Conservation (phyloP, 2,888 invertebrate genomes). For the Nephrotoma guestfalica region DNA sequence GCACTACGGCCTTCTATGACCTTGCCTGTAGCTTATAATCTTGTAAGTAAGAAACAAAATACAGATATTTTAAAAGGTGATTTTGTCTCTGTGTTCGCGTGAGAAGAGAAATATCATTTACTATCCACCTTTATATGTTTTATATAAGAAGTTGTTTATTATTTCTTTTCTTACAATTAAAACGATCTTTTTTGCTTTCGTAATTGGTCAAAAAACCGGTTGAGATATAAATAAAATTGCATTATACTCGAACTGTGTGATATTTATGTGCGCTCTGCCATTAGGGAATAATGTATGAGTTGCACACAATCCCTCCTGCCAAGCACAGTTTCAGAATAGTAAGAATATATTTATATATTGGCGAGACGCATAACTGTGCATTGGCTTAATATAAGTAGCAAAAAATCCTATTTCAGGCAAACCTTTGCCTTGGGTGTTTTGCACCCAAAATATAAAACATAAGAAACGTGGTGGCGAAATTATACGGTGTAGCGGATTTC, state of each 20-base stretch:
- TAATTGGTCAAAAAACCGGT: not conserved
- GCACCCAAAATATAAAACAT: too few species aligned
- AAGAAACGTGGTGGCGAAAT: too few species aligned
- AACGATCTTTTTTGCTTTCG: not conserved
- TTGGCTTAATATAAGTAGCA: not conserved
- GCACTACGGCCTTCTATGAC: slow-evolving; percentile 1
- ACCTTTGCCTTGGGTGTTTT: too few species aligned
- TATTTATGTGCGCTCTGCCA: not conserved
- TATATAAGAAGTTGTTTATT: not conserved
- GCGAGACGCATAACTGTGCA: not conserved
- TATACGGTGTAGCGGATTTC: too few species aligned
- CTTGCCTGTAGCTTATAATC: not conserved
- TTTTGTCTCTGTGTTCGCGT: not conserved
- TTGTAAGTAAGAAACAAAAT: not conserved
- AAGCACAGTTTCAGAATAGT: not conserved
- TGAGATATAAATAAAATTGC: not conserved
- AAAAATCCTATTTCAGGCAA: too few species aligned
- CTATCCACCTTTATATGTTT: not conserved
- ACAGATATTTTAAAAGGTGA: not conserved
- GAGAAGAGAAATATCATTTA: not conserved
- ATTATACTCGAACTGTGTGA: not conserved
- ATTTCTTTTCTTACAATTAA: not conserved
- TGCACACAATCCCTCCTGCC: not conserved
- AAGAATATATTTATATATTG: not conserved
- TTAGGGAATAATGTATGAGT: not conserved